Evolutionary conservation across 2,797 vertebrate species (phyloP).

Genomic region (Oreortyx pictus): DNA sequence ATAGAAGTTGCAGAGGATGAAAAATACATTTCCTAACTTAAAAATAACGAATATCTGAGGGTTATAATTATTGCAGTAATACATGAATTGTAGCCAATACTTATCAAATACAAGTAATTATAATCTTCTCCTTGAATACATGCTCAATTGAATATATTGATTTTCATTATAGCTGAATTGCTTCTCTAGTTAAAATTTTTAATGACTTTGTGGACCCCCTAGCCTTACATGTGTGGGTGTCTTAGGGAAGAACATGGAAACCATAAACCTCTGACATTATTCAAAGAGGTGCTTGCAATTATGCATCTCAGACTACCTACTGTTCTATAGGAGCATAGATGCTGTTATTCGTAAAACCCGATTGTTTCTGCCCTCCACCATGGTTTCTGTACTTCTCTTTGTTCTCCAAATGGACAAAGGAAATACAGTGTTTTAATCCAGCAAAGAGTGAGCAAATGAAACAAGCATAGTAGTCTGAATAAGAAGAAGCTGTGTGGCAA

Average conservation of each 20-base stretch:
- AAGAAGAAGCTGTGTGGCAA: neutral
- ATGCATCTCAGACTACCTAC: neutral
- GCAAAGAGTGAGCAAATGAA: conserved; percentile 24
- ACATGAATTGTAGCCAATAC: neutral
- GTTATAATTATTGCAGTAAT: neutral
- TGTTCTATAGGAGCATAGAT: neutral
- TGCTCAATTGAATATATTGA: neutral
- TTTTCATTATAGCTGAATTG: neutral
- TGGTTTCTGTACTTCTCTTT: neutral
- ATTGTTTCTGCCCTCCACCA: neutral
- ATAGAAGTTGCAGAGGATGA: too few relatives aligned
- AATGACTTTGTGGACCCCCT: neutral
- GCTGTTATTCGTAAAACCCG: neutral
- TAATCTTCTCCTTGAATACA: neutral
- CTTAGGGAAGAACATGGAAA: neutral
- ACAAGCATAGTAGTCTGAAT: neutral
- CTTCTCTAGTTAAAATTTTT: neutral
- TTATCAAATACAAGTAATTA: neutral
- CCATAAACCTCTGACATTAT: neutral
- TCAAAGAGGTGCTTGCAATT: neutral
- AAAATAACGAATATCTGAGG: neutral
- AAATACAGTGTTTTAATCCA: conserved; percentile 10
- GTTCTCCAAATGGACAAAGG: conserved; percentile 3
- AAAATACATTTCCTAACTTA: neutral
- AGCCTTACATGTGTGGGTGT: neutral